phyloP scores from a whole-genome alignment of 2,797 vertebrate species.

The Streptopelia turtur region DNA sequence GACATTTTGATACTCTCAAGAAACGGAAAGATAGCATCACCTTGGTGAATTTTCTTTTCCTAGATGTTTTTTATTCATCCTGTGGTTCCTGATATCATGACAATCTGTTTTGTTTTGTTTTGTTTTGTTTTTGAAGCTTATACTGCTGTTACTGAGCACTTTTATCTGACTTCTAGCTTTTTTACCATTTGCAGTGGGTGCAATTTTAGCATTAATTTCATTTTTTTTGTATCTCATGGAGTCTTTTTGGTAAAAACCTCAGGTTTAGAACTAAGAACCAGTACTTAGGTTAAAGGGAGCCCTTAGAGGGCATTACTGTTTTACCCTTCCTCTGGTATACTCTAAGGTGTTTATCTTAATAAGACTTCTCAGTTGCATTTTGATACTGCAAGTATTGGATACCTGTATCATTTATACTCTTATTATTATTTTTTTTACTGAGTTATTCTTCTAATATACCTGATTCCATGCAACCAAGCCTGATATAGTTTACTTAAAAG shows the following conservation, averaged over 20 bases:
- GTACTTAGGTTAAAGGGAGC: neutral
- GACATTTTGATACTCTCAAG: neutral
- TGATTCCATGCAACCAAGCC: neutral
- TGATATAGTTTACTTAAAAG: neutral
- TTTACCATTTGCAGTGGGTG: neutral
- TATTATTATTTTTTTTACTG: neutral
- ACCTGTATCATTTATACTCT: neutral
- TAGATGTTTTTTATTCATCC: neutral
- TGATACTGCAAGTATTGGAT: neutral
- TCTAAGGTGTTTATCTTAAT: neutral
- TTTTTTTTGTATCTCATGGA: neutral
- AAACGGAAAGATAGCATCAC: neutral
- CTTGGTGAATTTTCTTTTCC: rapidly evolving
- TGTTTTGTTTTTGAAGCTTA: neutral
- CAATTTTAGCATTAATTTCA: neutral
- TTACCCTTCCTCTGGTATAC: neutral
- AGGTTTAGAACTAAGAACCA: neutral
- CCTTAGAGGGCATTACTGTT: neutral
- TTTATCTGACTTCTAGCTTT: neutral
- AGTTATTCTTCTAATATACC: neutral
- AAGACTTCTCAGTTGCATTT: neutral
- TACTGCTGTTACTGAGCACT: neutral
- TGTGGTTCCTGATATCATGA: neutral
- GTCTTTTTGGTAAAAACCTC: neutral
- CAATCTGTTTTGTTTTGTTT: neutral